Base-by-base conservation (phyloP, 1,140 invertebrate species). In the Bombyx mandarina region DNA sequence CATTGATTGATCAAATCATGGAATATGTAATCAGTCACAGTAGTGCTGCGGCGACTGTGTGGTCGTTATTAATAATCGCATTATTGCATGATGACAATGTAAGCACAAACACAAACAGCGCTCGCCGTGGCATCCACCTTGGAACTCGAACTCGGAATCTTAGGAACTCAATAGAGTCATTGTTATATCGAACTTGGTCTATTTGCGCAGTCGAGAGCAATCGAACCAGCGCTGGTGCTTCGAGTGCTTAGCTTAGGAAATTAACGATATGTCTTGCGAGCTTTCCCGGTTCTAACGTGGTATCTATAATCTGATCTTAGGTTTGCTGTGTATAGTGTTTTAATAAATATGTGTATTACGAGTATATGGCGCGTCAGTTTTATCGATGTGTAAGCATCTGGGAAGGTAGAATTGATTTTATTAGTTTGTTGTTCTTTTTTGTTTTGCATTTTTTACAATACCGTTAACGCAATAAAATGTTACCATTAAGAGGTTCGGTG, bases 161-260 rank as follows among this genome's bases (percentile, higher is more conserved):
- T 49, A n/a, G n/a, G 22, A 49, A 49, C 48, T 49, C 48, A 22
- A 49, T 49, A 49, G 48, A 49, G 48, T 49, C 26, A 49, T 49
- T 49, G 48, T 49, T 35, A 22, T 49, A 22, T 49, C 7, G 48
- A 49, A 49, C n/a, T 49, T 49, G 22, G 48, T 49, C 22, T 49
- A 12, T 49, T 49, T 49, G 48, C 12, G 18, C n/a, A 46, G 22
- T 47, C 9, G 45, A 55, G 54, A 22, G 26, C 45, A 26, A 55
- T 35, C 45, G 18, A 8, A 49, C 43, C 46, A 18, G 12, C 26
- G 12, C 45, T 44, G 46, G 44, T 53, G 49, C 52, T 2, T 45
- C 67, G 66, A 68, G 65, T 73, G 69, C 71, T 73, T 73, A 70
- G 69, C 63, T 65, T 67, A 67, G 60, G 69, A 70, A 75, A 77